Conservation (phyloP, 2,888 invertebrate genomes). For the Ernsta delagoae region DNA sequence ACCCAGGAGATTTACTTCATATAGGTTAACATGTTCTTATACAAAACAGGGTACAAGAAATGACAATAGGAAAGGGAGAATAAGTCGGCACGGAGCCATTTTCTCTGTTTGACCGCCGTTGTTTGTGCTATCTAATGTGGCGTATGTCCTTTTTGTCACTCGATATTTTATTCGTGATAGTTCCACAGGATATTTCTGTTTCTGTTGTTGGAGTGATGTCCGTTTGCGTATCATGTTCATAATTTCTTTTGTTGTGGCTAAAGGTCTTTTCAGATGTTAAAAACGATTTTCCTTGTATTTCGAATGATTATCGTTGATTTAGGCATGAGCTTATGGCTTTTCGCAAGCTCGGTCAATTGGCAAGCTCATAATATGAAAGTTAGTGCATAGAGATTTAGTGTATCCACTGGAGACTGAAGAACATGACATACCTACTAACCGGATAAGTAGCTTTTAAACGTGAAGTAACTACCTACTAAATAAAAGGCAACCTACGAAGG, state of each 20-base stretch:
- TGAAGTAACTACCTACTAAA: too few species aligned
- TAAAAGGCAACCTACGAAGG: too few species aligned
- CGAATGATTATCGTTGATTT: too few species aligned
- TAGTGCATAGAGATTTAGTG: too few species aligned
- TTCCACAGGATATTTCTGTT: conserved; percentile 4
- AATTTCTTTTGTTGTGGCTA: neutral
- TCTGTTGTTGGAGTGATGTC: neutral
- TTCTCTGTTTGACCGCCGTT: neutral
- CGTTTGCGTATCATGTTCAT: conserved; percentile 5
- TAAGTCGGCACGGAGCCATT: neutral
- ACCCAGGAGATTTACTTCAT: too few species aligned
- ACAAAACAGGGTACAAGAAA: neutral
- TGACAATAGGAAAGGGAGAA: neutral
- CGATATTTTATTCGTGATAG: conserved; percentile 1
- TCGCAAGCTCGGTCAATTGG: too few species aligned
- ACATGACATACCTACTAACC: too few species aligned
- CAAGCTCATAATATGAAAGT: too few species aligned
- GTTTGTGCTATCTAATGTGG: conserved; percentile 4
- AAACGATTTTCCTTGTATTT: too few species aligned
- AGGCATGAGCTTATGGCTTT: too few species aligned
- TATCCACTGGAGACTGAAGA: too few species aligned
- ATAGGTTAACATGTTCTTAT: neutral
- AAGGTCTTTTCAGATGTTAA: neutral
- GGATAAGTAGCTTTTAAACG: too few species aligned
- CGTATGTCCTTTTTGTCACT: conserved; percentile 1